Conservation (phyloP, 2,113 vertebrate genomes). For the Sylvilagus bachmani region DNA sequence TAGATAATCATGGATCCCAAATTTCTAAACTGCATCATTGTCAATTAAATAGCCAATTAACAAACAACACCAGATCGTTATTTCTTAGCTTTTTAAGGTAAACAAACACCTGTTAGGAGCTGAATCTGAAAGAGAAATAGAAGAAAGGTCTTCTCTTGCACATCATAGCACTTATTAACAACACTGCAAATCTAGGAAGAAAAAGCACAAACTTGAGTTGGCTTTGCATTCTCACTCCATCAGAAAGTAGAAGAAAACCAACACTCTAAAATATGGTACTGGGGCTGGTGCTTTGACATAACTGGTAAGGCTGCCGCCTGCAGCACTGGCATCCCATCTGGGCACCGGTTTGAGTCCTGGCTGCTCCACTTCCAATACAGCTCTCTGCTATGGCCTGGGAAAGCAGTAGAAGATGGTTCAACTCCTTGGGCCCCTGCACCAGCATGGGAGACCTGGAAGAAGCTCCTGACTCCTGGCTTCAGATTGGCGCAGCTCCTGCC, state of each 20-base stretch:
- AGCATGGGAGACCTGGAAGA: too few relatives aligned
- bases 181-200: neutral
- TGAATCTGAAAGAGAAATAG: neutral
- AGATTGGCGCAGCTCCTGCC: too few relatives aligned
- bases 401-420: too few relatives aligned
- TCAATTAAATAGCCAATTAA: neutral
- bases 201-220: neutral
- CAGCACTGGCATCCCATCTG: too few relatives aligned
- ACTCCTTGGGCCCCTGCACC: too few relatives aligned
- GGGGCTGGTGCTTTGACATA: too few relatives aligned
- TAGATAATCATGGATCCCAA: neutral
- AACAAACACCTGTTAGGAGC: neutral
- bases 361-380: too few relatives aligned
- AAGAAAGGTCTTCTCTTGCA: neutral
- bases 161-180: neutral
- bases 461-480: too few relatives aligned
- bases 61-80: neutral
- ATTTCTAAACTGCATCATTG: neutral
- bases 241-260: neutral
- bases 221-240: neutral
- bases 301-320: too few relatives aligned
- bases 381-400: too few relatives aligned
- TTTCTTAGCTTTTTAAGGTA: slow-evolving; percentile 23
- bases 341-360: too few relatives aligned
- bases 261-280: neutral